Evolutionary conservation across 2,113 vertebrate genomes (phyloP).

Genomic region (Limnothrissa miodon): DNA sequence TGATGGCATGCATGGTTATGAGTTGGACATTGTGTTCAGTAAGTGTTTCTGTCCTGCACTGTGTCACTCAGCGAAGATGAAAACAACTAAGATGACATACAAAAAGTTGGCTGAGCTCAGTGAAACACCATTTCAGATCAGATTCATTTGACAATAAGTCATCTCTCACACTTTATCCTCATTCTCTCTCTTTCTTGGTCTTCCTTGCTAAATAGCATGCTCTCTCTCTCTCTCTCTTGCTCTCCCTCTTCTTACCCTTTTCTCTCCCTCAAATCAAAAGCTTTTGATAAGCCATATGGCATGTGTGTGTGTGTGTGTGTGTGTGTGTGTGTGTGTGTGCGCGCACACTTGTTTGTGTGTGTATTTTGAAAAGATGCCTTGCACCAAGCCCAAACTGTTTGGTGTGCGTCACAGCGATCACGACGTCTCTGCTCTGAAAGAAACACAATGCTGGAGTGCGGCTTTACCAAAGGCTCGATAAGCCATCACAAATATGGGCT

Average conservation of each 20-base stretch:
- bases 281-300: too few relatives aligned
- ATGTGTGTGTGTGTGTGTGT: not conserved
- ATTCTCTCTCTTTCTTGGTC: not conserved
- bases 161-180: not conserved
- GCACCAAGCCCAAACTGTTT: not conserved
- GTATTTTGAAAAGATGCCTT: not conserved
- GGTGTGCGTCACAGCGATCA: too few relatives aligned
- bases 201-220: not conserved
- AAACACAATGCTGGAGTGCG: not conserved
- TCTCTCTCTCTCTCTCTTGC: not conserved
- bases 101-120: not conserved
- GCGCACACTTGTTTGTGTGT: not conserved
- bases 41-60: not conserved
- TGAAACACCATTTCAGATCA: not conserved
- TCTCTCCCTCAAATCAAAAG: not conserved
- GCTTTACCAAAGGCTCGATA: not conserved
- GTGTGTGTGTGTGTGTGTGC: not conserved
- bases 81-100: not conserved
- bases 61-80: not conserved
- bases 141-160: not conserved
- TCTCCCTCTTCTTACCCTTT: too few relatives aligned
- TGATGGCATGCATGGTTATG: not conserved
- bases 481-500: not conserved
- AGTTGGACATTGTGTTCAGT: not conserved
- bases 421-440: not conserved